Evolutionary conservation across 2,888 invertebrate species (phyloP).

Genomic region (Oligia latruncula): DNA sequence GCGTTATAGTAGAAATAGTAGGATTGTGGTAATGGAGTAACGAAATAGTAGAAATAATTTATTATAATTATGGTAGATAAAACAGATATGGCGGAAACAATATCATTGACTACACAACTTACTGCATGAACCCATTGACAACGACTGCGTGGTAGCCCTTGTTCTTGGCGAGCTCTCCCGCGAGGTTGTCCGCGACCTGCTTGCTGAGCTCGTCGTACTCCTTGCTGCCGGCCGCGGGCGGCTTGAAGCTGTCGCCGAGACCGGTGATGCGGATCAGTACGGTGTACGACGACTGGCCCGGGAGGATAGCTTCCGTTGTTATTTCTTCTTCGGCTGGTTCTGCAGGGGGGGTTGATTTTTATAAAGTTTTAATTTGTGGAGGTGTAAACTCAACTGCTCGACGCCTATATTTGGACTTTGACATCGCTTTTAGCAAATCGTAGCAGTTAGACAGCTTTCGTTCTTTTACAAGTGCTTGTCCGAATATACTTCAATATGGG

Average conservation of each 20-base stretch:
- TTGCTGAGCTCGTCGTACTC: constrained; percentile 93
- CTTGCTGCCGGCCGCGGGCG: constrained; percentile 92
- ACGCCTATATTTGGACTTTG: too few relatives aligned
- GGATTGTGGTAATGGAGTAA: too few relatives aligned
- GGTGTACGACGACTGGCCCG: constrained; percentile 92
- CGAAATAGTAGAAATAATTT: too few relatives aligned
- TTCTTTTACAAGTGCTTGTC: too few relatives aligned
- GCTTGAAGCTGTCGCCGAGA: constrained; percentile 93
- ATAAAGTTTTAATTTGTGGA: too few relatives aligned
- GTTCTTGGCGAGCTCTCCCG: constrained; percentile 66
- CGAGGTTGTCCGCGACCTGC: constrained; percentile 78
- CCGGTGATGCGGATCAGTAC: constrained; percentile 94
- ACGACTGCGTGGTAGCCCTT: constrained; percentile 93
- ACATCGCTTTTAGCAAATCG: too few relatives aligned
- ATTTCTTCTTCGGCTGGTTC: constrained; percentile 90
- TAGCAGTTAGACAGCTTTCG: too few relatives aligned
- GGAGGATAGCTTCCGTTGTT: constrained; percentile 90
- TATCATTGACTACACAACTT: constrained; percentile 70
- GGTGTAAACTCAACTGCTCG: too few relatives aligned
- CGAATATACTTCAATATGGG: too few relatives aligned
- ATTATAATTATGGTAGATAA: too few relatives aligned
- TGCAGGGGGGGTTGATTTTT: constrained; percentile 58
- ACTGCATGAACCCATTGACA: constrained; percentile 93
- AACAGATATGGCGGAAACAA: too few relatives aligned
- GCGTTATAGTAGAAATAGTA: too few relatives aligned